phyloP scores from a whole-genome alignment of 2,113 vertebrate genomes.

The Candoia aspera region DNA sequence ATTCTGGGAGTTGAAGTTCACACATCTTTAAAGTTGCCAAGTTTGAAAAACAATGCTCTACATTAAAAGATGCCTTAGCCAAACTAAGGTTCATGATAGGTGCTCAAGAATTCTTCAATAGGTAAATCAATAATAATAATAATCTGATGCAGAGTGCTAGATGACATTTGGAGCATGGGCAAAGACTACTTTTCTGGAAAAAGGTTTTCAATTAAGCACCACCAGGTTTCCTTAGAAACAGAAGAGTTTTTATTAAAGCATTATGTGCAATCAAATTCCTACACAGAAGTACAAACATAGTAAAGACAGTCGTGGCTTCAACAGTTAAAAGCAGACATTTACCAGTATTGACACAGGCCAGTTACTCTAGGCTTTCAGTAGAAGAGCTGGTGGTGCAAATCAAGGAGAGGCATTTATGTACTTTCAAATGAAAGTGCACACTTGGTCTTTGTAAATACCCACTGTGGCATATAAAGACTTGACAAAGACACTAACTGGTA shows the following conservation, averaged over 20 bases:
- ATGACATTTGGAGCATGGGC: not conserved
- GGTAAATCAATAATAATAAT: not conserved
- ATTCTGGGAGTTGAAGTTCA: not conserved
- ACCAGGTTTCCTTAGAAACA: conserved; percentile 76
- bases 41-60: not conserved
- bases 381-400: not conserved
- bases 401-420: not conserved
- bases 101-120: not conserved
- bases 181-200: not conserved
- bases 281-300: conserved; percentile 65
- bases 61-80: not conserved
- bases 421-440: not conserved
- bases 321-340: conserved; percentile 64
- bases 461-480: conserved; percentile 36
- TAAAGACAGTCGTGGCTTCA: conserved; percentile 67
- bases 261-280: conserved; percentile 68
- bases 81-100: not conserved
- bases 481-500: conserved; percentile 12
- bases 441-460: not conserved
- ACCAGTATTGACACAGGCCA: conserved; percentile 63
- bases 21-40: not conserved
- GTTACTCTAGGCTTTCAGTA: conserved; percentile 42
- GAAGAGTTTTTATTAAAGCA: conserved; percentile 77
- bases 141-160: not conserved
- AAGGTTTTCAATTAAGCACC: conserved; percentile 48